phyloP scores from a whole-genome alignment of 2,888 invertebrate genomes.

The Mystacides longicornis region DNA sequence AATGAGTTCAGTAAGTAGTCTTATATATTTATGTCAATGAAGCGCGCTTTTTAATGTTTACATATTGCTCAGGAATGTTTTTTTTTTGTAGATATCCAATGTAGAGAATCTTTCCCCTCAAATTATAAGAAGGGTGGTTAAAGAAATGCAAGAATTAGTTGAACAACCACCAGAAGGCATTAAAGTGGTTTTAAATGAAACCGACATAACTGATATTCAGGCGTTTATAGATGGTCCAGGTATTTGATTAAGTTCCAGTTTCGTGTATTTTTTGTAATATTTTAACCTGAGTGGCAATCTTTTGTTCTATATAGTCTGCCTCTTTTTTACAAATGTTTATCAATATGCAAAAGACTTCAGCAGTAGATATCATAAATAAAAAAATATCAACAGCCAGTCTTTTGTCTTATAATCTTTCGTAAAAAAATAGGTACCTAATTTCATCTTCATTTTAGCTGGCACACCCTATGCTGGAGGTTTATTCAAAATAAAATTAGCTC shows the following conservation, averaged over 20 bases:
- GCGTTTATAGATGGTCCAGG: conserved; percentile 88
- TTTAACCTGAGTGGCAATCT: too few relatives aligned
- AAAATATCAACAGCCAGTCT: too few relatives aligned
- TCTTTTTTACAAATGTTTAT: too few relatives aligned
- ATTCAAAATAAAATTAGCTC: conserved; percentile 81
- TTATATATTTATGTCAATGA: conserved; percentile 1
- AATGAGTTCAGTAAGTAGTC: conserved; percentile 21
- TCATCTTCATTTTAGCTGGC: conserved; percentile 69
- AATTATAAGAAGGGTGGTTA: conserved; percentile 77
- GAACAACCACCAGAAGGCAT: conserved; percentile 85
- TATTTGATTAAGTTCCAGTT: too few relatives aligned
- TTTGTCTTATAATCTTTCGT: too few relatives aligned
- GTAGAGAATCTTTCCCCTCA: conserved; percentile 94
- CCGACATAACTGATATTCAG: conserved; percentile 90
- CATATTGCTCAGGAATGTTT: background rate
- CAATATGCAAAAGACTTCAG: too few relatives aligned
- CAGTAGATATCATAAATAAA: too few relatives aligned
- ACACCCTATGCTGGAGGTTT: conserved; percentile 87
- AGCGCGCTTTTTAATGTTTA: background rate
- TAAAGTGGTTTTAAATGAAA: conserved; percentile 80
- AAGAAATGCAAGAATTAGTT: conserved; percentile 79
- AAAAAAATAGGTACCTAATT: too few relatives aligned
- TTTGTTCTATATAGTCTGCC: too few relatives aligned
- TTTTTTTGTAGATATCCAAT: conserved; percentile 58
- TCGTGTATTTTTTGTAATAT: too few relatives aligned